Evolutionary conservation across 2,797 vertebrate species (phyloP).

Genomic region (Lepilemur septentrionalis): DNA sequence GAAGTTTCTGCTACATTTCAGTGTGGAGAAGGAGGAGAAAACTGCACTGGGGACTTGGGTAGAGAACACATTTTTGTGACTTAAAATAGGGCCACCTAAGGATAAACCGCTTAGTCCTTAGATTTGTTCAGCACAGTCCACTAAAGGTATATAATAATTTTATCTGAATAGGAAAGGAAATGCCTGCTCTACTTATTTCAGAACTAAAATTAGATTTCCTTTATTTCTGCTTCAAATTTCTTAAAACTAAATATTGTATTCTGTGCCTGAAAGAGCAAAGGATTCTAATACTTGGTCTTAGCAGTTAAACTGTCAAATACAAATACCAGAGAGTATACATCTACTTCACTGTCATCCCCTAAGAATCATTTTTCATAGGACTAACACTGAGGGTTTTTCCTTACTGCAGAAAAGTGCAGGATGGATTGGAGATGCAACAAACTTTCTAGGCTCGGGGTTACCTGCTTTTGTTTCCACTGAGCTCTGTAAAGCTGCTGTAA

Average conservation of each 20-base stretch:
- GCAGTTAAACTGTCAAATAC: constrained; percentile 19
- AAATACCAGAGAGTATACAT: neutral
- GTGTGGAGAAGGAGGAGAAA: neutral
- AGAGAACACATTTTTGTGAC: constrained; percentile 1
- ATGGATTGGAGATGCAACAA: neutral
- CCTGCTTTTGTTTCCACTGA: neutral
- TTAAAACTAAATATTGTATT: constrained; percentile 33
- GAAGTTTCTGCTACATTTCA: neutral
- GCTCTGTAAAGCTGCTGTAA: neutral
- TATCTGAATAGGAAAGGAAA: constrained; percentile 40
- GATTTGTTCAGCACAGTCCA: neutral
- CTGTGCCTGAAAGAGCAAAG: constrained; percentile 11
- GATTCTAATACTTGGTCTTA: constrained; percentile 26
- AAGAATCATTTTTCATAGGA: neutral
- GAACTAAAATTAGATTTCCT: constrained; percentile 42
- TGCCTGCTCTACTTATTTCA: constrained; percentile 14
- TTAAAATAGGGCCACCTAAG: constrained; percentile 38
- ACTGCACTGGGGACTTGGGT: neutral
- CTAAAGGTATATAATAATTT: constrained; percentile 14
- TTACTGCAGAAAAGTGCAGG: neutral
- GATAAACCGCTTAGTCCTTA: constrained; percentile 27
- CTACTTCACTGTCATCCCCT: neutral
- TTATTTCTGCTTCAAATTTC: constrained; percentile 36
- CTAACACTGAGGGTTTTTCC: neutral
- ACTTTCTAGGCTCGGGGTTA: neutral